Conservation (phyloP, 2,113 vertebrate species). For the Sylvietta virens region DNA sequence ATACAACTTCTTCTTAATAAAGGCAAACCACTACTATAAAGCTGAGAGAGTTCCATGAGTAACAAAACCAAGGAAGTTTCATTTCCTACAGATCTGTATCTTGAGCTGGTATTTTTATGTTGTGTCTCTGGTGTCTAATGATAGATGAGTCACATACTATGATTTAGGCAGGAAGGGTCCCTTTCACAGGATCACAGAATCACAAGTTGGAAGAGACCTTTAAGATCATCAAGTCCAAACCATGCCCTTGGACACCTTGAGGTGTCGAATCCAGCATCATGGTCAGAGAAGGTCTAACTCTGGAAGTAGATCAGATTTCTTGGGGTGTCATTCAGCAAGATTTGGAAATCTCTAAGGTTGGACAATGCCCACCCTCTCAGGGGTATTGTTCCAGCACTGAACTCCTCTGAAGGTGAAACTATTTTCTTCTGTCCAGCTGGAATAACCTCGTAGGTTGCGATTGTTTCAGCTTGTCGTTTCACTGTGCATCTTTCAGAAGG, state of each 20-base stretch:
- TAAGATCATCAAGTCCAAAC: neutral
- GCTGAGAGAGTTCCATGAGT: neutral
- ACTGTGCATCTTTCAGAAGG: neutral
- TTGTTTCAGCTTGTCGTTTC: neutral
- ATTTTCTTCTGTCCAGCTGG: neutral
- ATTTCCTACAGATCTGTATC: conserved; percentile 9
- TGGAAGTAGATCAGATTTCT: neutral
- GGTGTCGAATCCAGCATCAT: neutral
- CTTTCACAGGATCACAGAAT: neutral
- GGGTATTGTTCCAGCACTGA: neutral
- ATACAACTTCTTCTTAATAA: conserved; percentile 20
- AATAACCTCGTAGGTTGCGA: neutral
- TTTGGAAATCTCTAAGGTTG: neutral
- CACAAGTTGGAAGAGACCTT: neutral
- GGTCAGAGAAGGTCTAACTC: neutral
- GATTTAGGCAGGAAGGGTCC: neutral
- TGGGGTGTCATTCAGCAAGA: rapidly evolving
- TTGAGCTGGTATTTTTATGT: neutral
- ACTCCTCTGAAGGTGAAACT: neutral
- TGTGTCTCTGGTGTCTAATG: neutral
- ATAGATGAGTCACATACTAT: neutral
- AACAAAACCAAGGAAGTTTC: neutral
- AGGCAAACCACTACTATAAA: neutral
- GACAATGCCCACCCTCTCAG: neutral
- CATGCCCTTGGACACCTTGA: neutral